Evolutionary conservation across 2,797 vertebrate genomes (phyloP), one percentile per base, ranked within the genome.

Genomic region (Lepilemur ruficaudatus): DNA sequence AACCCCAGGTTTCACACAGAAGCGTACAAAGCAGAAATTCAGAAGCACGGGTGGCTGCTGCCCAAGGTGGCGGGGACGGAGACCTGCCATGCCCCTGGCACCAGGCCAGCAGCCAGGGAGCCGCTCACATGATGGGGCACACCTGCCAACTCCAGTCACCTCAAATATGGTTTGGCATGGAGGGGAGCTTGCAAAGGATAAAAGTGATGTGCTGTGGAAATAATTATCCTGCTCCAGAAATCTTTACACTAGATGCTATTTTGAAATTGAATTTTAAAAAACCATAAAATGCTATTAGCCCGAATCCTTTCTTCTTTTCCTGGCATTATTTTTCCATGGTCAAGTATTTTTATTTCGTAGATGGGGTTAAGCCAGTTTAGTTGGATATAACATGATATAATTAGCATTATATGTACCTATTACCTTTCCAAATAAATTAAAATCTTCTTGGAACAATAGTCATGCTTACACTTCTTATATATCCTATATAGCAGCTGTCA

Each of bases 71-170:
- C 0, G 41, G n/a, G 18, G 46, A 20, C 65, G 38, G 38, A 65
- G 73, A 6, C 18, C 20, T 1, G 0, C 20, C 20, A 8, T 2
- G 14, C 32, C 3, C 23, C 67, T 28, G 2, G 1, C 17, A 28
- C 1, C 13, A 61, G 35, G 32, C 38, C 4, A 18, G n/a, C 61
- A 18, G 38, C 61, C 63, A 50, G 73, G 57, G 9, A 46, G 80
- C 15, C 20, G 18, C 48, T n/a, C 12, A 1, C 2, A 4, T 25
- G 3, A 38, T 2, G 1, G 79, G 20, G 65, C 32, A 30, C 18
- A 13, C 48, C 48, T 13, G 4, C 20, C 46, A 35, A 0, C 28
- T 20, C 38, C 5, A 10, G 12, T 2, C 46, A 43, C 11, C 59
- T 41, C 50, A 38, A n/a, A 52, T n/a, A 43, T 43, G 43, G 52